A percentile compares a stretch with the other conserved stretches of the same genome.
Conservation (phyloP, 2,113 vertebrate species). For the Nothocercus julius region DNA sequence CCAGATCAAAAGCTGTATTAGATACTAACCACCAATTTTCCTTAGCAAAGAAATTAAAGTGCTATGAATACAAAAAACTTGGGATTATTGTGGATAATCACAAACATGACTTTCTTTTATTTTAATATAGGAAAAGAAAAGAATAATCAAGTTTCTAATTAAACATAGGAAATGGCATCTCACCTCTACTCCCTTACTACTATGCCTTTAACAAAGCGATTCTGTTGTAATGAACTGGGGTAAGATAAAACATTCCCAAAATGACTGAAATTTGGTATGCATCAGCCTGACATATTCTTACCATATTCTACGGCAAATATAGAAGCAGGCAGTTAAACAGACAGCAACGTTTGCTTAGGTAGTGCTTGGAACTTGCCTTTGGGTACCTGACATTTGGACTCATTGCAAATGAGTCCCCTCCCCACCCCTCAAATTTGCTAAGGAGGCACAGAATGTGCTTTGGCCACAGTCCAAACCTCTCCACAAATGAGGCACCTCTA, state of each 20-base stretch:
- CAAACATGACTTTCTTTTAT: not conserved
- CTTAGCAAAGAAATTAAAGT: not conserved
- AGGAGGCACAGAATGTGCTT: constrained; percentile 13
- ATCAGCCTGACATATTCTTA: not conserved
- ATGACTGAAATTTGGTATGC: not conserved
- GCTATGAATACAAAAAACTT: not conserved
- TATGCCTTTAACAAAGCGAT: not conserved
- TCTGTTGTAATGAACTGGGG: accelerated
- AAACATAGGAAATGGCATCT: not conserved
- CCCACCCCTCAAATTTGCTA: not conserved
- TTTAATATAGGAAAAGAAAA: not conserved
- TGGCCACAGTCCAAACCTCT: not conserved
- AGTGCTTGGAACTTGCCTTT: not conserved
- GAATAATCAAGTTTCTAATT: not conserved
- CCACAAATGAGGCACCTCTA: not conserved
- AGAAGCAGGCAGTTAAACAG: not conserved
- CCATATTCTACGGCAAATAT: not conserved
- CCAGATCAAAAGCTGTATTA: not conserved
- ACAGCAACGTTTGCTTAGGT: not conserved
- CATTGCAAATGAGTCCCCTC: not conserved
- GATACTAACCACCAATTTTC: not conserved
- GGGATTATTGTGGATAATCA: not conserved
- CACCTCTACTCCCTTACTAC: not conserved
- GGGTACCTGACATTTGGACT: not conserved
- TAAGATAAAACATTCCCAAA: not conserved